Evolutionary conservation across 2,113 vertebrate species (phyloP).

Genomic region (Mola mola): DNA sequence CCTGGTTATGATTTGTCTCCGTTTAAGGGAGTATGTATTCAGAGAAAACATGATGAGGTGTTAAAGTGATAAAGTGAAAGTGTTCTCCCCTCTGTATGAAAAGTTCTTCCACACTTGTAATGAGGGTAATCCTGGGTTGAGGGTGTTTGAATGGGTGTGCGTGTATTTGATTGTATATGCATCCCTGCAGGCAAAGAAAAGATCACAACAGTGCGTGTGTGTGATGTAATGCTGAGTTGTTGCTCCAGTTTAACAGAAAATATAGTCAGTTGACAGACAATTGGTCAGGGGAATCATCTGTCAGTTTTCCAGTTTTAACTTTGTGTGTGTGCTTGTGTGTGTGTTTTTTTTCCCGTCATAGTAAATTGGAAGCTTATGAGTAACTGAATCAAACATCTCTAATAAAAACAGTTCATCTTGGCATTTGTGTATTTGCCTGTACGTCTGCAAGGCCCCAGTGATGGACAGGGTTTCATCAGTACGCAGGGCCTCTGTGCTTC

Average conservation of each 20-base stretch:
- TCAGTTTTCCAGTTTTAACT: neutral
- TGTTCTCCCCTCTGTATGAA: neutral
- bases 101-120: slow-evolving; percentile 1
- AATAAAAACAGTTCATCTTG: slow-evolving; percentile 20
- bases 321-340: neutral
- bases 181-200: neutral
- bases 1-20: slow-evolving; percentile 14
- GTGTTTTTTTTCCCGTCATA: too few relatives aligned
- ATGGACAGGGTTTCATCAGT: slow-evolving; percentile 57
- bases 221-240: too few relatives aligned
- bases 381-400: slow-evolving; percentile 14
- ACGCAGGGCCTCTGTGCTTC: slow-evolving; percentile 38
- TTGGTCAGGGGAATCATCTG: neutral
- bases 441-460: slow-evolving; percentile 32
- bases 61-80: slow-evolving; percentile 11
- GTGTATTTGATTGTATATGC: too few relatives aligned
- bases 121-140: slow-evolving; percentile 4
- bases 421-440: neutral
- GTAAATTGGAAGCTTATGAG: too few relatives aligned
- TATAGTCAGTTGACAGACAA: neutral
- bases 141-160: neutral
- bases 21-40: neutral
- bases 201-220: too few relatives aligned
- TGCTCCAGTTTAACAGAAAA: neutral
- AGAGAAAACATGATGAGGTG: neutral